A percentile compares a stretch with the other conserved stretches of the same genome.
These are phyloP conservation scores for Pogona vitticeps DNA, from an alignment of 2,113 vertebrate genomes.

Conservation along the genomic window DNA sequence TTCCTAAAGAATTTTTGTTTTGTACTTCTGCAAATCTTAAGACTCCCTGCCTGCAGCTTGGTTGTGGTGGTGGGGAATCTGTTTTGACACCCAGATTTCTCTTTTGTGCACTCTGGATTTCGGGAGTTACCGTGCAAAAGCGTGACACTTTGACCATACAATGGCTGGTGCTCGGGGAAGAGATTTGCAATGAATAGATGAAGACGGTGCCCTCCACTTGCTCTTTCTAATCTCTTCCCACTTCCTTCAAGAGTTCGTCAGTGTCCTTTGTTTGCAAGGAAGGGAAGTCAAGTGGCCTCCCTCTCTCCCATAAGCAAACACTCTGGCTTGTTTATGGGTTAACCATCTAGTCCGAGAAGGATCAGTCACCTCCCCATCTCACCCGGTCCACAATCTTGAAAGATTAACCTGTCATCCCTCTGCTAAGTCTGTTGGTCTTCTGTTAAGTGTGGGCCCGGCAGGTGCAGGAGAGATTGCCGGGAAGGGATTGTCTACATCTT, in stretches of 20 bases:
- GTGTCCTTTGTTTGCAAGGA: background rate
- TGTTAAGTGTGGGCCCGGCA: slow-evolving; percentile 6
- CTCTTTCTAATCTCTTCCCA: background rate
- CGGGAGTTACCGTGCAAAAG: background rate
- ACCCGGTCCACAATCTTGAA: background rate
- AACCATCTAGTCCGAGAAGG: background rate
- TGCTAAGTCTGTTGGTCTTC: background rate
- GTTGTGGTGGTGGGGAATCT: too few relatives aligned
- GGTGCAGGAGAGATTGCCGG: background rate
- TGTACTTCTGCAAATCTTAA: too few relatives aligned
- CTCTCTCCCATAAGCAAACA: background rate
- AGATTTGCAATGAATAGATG: too few relatives aligned
- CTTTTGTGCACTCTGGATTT: background rate
- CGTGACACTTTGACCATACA: background rate
- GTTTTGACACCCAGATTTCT: background rate
- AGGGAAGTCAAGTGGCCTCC: background rate
- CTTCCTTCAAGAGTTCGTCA: background rate
- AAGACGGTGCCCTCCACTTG: background rate
- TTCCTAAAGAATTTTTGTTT: too few relatives aligned
- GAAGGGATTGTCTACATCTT: background rate
- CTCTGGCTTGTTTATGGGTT: slow-evolving; percentile 26
- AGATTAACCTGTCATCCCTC: background rate
- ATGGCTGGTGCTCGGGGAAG: too few relatives aligned
- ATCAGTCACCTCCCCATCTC: slow-evolving; percentile 8
- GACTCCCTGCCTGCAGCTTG: too few relatives aligned